Base-by-base conservation (phyloP, 2,888 invertebrate genomes). In the Antitype chi region DNA sequence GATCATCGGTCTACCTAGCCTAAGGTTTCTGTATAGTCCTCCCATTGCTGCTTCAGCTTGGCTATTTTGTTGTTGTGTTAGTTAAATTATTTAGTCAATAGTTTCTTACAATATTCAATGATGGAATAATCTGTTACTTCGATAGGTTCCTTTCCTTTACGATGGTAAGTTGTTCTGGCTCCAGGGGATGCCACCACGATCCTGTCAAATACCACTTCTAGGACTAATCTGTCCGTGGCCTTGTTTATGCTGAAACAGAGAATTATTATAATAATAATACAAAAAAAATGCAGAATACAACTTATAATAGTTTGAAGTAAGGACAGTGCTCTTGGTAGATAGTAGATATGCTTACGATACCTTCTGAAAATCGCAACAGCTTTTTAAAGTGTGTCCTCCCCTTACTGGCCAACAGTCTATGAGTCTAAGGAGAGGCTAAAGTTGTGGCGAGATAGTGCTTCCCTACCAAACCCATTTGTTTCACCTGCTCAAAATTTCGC, bases 81-180 rank as follows among this genome's bases (percentile, higher is more conserved):
- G 6, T 9, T n/a, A n/a, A 53, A n/a, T 9, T 15, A 9, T 32
- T 43, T 25, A 20, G 17, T 25, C 6, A 62, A 60, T 15, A 2
- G 0, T 32, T 32, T 43, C 87, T 90, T 88, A 92, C 92, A 73
- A 17, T 83, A 90, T 55, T 79, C 85, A 53, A 88, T 60, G 2
- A 81, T 79, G 7, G 83, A 52, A 15, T 72, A 88, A 74, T 92
- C 91, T 6, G 76, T 49, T 17, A 55, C 52, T 66, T 82, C 57
- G 1, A 81, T n/a, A 1, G 66, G n/a, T 7, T 85, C 82, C 53
- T 70, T 76, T 0, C 82, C 82, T 15, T 72, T 82, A 3, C 57
- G 85, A 25, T 76, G 15, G 11, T 47, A 72, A 7, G 2, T 62
- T 8, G 69, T 71, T 11, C 0, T 72, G 8, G 66, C 62, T 20